phyloP scores from a whole-genome alignment of 2,797 vertebrate species.

The Acanthiza pusilla region DNA sequence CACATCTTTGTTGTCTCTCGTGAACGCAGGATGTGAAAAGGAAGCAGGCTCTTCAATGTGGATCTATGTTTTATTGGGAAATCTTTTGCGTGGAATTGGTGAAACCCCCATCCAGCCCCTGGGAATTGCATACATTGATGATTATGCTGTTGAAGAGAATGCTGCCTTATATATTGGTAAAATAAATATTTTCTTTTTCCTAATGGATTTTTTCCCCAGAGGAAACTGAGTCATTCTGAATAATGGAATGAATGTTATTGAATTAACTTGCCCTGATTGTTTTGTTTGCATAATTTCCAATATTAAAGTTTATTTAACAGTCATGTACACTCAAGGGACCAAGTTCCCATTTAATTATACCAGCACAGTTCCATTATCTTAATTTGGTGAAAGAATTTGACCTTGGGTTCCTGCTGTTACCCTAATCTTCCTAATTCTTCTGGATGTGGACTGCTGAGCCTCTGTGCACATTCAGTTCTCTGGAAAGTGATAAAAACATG shows the following conservation, averaged over 20 bases:
- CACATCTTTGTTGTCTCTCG: background rate
- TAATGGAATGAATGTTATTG: background rate
- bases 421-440: conserved; percentile 55
- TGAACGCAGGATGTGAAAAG: conserved; percentile 73
- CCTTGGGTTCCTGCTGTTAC: conserved; percentile 37
- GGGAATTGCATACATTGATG: conserved; percentile 85
- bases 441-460: conserved; percentile 5
- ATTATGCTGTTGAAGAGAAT: conserved; percentile 79
- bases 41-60: conserved; percentile 81
- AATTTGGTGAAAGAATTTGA: conserved; percentile 53
- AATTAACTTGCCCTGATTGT: background rate
- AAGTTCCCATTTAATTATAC: conserved; percentile 7
- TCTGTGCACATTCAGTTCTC: conserved; percentile 36
- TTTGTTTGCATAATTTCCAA: conserved; percentile 36
- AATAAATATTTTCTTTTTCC: background rate
- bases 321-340: background rate
- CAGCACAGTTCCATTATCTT: background rate
- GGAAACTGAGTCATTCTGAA: background rate
- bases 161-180: conserved; percentile 86
- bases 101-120: conserved; percentile 86
- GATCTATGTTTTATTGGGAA: conserved; percentile 85
- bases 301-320: conserved; percentile 33
- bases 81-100: conserved; percentile 84
- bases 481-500: conserved; percentile 4
- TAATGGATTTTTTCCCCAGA: background rate